A percentile compares a stretch with the other conserved stretches of the same genome.
phyloP scores from a whole-genome alignment of 1,140 invertebrate genomes.

The Drosophila pachea region DNA sequence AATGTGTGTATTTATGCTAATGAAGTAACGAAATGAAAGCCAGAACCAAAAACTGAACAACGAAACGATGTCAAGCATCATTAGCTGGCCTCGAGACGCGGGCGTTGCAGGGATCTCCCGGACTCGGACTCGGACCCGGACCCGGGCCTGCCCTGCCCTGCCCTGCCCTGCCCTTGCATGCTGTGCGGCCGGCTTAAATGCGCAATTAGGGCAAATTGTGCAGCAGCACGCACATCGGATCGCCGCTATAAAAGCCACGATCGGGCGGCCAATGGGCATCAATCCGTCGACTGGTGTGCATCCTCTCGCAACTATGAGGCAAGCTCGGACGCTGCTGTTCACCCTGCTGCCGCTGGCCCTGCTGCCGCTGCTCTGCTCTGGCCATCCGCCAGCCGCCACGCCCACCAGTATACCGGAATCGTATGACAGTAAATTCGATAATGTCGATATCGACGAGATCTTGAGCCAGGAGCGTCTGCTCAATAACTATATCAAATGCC shows the following conservation, averaged over 20 bases:
- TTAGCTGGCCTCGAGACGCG: too few relatives aligned
- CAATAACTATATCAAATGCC: constrained; percentile 84
- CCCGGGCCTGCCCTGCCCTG: too few relatives aligned
- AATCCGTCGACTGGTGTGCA: constrained; percentile 4
- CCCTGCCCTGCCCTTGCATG: too few relatives aligned
- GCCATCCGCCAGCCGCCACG: constrained; percentile 54
- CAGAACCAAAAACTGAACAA: constrained; percentile 8
- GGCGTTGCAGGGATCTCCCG: too few relatives aligned
- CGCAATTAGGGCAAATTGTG: constrained; percentile 38
- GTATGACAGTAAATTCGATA: constrained; percentile 87
- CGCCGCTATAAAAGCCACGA: constrained; percentile 43
- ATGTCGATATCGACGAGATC: constrained; percentile 85
- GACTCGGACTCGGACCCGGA: too few relatives aligned
- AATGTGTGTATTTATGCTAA: constrained; percentile 42
- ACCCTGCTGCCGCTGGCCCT: not conserved
- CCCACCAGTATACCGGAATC: constrained; percentile 1
- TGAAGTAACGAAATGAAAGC: constrained; percentile 37
- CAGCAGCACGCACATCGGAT: constrained; percentile 40
- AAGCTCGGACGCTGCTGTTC: not conserved
- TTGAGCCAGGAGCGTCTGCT: constrained; percentile 84
- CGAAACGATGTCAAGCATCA: constrained; percentile 15
- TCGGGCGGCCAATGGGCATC: not conserved
- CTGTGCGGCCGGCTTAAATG: constrained; percentile 17
- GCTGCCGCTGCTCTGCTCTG: not conserved
- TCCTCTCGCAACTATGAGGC: not conserved